Percentiles rank a stretch among this genome's conserved stretches.
These are phyloP conservation scores for Apotomis betuletana DNA, from an alignment of 2,888 invertebrate species.

Conservation along the genomic window DNA sequence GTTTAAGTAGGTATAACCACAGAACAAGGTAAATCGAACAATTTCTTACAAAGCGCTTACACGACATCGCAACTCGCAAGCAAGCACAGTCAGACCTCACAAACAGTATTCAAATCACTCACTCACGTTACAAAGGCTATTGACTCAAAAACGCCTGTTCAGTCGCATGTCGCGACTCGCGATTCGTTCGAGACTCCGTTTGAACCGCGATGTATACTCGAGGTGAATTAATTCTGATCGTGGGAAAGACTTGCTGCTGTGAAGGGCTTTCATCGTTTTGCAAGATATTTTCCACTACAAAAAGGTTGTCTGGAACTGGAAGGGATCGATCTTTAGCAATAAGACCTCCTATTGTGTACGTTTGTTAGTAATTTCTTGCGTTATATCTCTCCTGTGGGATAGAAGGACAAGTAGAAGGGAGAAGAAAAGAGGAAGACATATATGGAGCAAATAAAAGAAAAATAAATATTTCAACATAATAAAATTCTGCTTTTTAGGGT, in stretches of 20 bases:
- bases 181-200: slow-evolving; percentile 20
- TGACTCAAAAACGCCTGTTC: slow-evolving; percentile 18
- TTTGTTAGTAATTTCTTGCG: too few species aligned
- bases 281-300: too few species aligned
- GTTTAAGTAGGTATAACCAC: too few species aligned
- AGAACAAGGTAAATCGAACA: too few species aligned
- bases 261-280: not conserved
- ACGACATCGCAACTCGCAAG: not conserved
- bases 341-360: too few species aligned
- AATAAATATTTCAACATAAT: too few species aligned
- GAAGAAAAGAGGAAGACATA: too few species aligned
- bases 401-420: too few species aligned
- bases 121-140: slow-evolving; percentile 13
- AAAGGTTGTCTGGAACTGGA: not conserved
- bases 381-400: too few species aligned
- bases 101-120: slow-evolving; percentile 14
- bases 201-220: slow-evolving; percentile 58
- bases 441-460: too few species aligned
- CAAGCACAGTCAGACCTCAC: not conserved
- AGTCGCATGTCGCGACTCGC: slow-evolving; percentile 47
- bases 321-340: not conserved
- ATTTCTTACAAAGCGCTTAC: not conserved
- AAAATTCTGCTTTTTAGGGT: too few species aligned
- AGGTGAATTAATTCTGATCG: slow-evolving; percentile 52
- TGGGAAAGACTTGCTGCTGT: slow-evolving; percentile 42